phyloP scores from a whole-genome alignment of 2,888 invertebrate genomes.

The Monochamus alternatus region DNA sequence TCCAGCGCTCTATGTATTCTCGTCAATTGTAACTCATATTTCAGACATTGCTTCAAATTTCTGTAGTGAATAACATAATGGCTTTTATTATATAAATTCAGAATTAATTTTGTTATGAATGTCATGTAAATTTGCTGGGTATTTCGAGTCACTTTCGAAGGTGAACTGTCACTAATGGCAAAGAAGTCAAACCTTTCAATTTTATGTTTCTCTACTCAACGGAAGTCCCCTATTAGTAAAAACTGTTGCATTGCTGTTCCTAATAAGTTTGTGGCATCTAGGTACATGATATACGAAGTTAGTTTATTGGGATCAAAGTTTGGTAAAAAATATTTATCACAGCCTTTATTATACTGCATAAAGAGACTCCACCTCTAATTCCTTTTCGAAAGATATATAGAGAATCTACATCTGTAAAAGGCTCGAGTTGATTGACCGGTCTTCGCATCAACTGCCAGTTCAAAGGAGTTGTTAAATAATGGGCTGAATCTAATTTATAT shows the following conservation, averaged over 20 bases:
- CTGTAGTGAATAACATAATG: neutral
- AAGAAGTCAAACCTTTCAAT: constrained; percentile 26
- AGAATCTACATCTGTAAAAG: constrained; percentile 37
- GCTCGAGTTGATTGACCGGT: constrained; percentile 39
- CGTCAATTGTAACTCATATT: too few relatives aligned
- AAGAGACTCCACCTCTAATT: constrained; percentile 21
- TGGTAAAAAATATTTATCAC: neutral
- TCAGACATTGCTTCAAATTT: too few relatives aligned
- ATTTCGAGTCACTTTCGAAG: constrained; percentile 27
- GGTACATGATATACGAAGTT: neutral
- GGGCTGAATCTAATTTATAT: constrained; percentile 56
- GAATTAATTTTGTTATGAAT: constrained; percentile 54
- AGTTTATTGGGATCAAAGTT: neutral
- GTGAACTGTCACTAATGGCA: neutral
- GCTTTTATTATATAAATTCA: too few relatives aligned
- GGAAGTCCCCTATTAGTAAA: neutral
- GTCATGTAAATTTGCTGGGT: constrained; percentile 54
- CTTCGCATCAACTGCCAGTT: too few relatives aligned
- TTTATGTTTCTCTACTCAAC: constrained; percentile 22
- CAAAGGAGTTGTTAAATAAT: constrained; percentile 26
- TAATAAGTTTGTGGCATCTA: neutral
- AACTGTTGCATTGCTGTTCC: neutral
- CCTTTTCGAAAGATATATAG: neutral
- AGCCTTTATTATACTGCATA: neutral
- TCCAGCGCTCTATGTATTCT: too few relatives aligned